Conservation (phyloP, 2,797 vertebrate genomes). For the Phataginus tricuspis region DNA sequence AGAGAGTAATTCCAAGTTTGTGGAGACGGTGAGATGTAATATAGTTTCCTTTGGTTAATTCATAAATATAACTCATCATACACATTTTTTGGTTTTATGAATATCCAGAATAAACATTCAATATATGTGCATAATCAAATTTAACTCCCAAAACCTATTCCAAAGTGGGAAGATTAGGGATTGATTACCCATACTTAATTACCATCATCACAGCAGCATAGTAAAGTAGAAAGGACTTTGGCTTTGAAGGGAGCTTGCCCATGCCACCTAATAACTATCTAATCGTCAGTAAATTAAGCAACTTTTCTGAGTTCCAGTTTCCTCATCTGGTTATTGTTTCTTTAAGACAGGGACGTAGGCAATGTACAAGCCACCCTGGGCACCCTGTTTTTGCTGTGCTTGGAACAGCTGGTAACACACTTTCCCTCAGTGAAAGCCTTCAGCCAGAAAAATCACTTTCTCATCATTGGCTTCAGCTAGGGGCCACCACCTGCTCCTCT, state of each 20-base stretch:
- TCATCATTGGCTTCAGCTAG: background rate
- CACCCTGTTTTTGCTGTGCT: background rate
- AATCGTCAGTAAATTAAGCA: background rate
- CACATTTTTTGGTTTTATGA: background rate
- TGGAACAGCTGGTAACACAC: background rate
- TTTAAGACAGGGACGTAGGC: background rate
- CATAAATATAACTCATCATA: background rate
- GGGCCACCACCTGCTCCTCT: background rate
- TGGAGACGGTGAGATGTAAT: background rate
- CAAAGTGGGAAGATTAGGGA: background rate
- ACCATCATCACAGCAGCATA: background rate
- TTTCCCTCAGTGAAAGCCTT: conserved; percentile 7
- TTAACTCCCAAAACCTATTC: background rate
- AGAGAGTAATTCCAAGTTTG: background rate
- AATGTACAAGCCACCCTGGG: background rate
- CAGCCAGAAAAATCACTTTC: background rate
- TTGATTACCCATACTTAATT: background rate
- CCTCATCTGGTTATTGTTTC: background rate
- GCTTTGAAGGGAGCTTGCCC: background rate
- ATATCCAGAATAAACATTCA: background rate
- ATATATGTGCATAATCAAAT: background rate
- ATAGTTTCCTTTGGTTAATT: background rate
- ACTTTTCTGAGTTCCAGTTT: background rate
- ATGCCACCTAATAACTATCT: background rate
- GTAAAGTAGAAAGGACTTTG: background rate